These are phyloP conservation scores for Panurus biarmicus DNA, from an alignment of 2,113 vertebrate species.

Conservation along the genomic window DNA sequence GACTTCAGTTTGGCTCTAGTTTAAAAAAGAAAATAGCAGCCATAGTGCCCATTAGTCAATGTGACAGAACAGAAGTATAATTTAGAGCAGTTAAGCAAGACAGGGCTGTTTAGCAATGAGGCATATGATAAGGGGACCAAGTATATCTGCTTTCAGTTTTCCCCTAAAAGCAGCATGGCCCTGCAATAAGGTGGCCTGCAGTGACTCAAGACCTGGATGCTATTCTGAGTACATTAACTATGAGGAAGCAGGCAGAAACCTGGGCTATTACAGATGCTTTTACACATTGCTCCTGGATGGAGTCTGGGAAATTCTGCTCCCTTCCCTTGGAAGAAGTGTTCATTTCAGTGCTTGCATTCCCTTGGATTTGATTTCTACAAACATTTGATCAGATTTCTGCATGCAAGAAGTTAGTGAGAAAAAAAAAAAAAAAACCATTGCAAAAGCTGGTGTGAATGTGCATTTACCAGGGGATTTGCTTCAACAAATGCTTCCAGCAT, in stretches of 20 bases:
- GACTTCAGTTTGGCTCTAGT: not conserved
- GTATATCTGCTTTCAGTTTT: not conserved
- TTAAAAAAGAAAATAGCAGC: conserved; percentile 26
- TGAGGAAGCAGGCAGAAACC: not conserved
- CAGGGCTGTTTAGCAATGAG: not conserved
- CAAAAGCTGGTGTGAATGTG: not conserved
- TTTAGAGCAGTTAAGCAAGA: not conserved
- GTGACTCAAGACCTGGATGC: not conserved
- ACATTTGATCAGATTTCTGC: not conserved
- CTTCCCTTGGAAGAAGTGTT: not conserved
- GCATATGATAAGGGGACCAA: not conserved
- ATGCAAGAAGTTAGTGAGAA: not conserved
- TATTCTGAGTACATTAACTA: not conserved
- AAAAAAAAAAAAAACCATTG: not conserved
- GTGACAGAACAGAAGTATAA: not conserved
- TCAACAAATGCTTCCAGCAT: not conserved
- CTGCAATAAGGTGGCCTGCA: not conserved
- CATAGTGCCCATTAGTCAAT: not conserved
- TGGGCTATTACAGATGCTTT: not conserved
- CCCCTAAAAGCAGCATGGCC: not conserved
- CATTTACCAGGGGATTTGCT: not conserved
- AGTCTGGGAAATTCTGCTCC: not conserved
- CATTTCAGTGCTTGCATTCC: not conserved
- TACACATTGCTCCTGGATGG: not conserved
- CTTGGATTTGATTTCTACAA: not conserved